Evolutionary conservation across 2,113 vertebrate species (phyloP).

Genomic region (Zosterops japonicus): DNA sequence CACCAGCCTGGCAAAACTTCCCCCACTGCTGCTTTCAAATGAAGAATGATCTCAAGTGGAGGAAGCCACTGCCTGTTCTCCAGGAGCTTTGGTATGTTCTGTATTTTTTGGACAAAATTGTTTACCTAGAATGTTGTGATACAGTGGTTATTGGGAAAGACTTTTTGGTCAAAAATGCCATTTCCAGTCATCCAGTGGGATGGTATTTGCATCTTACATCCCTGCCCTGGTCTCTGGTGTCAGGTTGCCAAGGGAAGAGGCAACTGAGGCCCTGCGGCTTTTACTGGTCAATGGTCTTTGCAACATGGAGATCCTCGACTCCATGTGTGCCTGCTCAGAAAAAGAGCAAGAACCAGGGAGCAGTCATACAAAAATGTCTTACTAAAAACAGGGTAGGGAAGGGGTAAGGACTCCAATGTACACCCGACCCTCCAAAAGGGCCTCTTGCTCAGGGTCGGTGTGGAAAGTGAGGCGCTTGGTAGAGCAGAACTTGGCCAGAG

Average conservation of each 20-base stretch:
- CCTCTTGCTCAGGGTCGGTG: not conserved
- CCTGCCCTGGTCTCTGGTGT: not conserved
- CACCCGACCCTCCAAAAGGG: not conserved
- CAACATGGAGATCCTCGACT: accelerated
- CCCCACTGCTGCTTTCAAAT: not conserved
- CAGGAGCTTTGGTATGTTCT: not conserved
- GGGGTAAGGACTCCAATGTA: not conserved
- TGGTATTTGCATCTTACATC: not conserved
- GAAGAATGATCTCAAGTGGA: not conserved
- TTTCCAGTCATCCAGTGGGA: not conserved
- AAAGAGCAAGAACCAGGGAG: not conserved
- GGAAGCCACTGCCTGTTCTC: not conserved
- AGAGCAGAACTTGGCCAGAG: not conserved
- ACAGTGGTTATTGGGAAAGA: not conserved
- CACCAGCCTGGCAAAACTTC: not conserved
- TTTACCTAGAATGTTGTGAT: not conserved
- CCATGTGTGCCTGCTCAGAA: not conserved
- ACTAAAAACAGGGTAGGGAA: not conserved
- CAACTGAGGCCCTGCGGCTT: not conserved
- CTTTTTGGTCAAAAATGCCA: not conserved
- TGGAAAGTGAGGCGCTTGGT: not conserved
- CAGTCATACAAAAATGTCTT: not conserved
- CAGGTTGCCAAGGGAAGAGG: not conserved
- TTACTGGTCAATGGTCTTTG: accelerated
- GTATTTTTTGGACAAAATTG: not conserved